Evolutionary conservation across 2,113 vertebrate genomes (phyloP).

Genomic region (Irena cyanogastra): DNA sequence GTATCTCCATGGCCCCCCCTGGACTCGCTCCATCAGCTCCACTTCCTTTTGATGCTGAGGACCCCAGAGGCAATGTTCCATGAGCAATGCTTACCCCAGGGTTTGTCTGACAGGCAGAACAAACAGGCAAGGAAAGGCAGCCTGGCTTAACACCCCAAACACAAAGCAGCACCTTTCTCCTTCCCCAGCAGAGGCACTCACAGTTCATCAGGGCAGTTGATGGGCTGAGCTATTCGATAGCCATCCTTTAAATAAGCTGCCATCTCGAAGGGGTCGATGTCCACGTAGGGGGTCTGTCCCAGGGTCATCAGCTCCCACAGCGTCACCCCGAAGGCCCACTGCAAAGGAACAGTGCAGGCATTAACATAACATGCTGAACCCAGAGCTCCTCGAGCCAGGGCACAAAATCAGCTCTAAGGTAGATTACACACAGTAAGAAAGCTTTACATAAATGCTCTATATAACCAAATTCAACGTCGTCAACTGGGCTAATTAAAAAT

Average conservation of each 20-base stretch:
- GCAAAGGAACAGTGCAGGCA: neutral
- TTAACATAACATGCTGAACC: neutral
- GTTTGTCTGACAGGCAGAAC: neutral
- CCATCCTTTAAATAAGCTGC: conserved; percentile 97
- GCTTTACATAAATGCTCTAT: neutral
- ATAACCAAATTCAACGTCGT: neutral
- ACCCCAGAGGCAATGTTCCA: neutral
- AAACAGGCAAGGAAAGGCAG: neutral
- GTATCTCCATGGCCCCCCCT: neutral
- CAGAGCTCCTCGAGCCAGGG: neutral
- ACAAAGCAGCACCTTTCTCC: rapidly evolving
- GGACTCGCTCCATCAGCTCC: neutral
- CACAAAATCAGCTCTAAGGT: neutral
- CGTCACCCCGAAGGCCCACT: conserved; percentile 98
- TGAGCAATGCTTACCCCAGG: rapidly evolving
- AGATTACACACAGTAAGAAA: neutral
- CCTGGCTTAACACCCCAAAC: neutral
- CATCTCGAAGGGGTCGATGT: conserved; percentile 99
- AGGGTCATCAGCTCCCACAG: conserved; percentile 98
- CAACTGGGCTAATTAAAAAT: neutral
- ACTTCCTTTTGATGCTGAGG: neutral
- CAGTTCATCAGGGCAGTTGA: conserved; percentile 99
- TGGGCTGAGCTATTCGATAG: conserved; percentile 97
- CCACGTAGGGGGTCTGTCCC: conserved; percentile 96
- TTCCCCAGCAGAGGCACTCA: conserved; percentile 66